Conservation (phyloP, 1,140 invertebrate species). For the Sycobia sp. region DNA sequence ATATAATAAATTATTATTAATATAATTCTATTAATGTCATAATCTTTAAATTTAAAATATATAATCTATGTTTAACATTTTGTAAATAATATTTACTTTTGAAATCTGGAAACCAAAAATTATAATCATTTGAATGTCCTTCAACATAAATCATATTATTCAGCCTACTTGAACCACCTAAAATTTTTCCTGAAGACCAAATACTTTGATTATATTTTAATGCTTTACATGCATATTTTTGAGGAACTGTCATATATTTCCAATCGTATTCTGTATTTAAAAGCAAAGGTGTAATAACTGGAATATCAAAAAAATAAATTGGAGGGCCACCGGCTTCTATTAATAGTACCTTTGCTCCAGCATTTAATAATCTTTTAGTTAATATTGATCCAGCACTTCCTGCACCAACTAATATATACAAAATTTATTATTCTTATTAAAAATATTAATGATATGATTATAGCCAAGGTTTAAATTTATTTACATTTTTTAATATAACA, state of each 20-base stretch:
- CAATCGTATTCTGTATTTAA: conserved; percentile 72
- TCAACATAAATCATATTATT: conserved; percentile 87
- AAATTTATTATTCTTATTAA: neutral
- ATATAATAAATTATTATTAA: no score
- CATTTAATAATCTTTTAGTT: conserved; percentile 67
- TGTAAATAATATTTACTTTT: conserved; percentile 38
- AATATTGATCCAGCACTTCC: conserved; percentile 77
- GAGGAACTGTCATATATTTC: conserved; percentile 70
- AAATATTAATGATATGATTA: neutral
- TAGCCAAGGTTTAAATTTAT: neutral
- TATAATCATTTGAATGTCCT: conserved; percentile 78
- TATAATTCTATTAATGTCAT: no score
- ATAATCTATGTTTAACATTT: neutral
- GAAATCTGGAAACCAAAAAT: conserved; percentile 64
- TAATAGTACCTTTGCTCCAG: conserved; percentile 66
- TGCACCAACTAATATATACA: conserved; percentile 67
- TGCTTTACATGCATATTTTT: conserved; percentile 69
- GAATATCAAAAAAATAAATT: conserved; percentile 64
- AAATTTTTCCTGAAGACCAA: conserved; percentile 71
- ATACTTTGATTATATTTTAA: conserved; percentile 67
- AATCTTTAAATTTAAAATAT: no score
- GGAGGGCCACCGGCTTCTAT: conserved; percentile 72
- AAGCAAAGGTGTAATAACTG: conserved; percentile 66
- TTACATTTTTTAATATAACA: neutral
- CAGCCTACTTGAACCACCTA: conserved; percentile 80